A percentile compares a stretch with the other conserved stretches of the same genome.
phyloP scores from a whole-genome alignment of 2,888 invertebrate species.

The Nomada fucata region DNA sequence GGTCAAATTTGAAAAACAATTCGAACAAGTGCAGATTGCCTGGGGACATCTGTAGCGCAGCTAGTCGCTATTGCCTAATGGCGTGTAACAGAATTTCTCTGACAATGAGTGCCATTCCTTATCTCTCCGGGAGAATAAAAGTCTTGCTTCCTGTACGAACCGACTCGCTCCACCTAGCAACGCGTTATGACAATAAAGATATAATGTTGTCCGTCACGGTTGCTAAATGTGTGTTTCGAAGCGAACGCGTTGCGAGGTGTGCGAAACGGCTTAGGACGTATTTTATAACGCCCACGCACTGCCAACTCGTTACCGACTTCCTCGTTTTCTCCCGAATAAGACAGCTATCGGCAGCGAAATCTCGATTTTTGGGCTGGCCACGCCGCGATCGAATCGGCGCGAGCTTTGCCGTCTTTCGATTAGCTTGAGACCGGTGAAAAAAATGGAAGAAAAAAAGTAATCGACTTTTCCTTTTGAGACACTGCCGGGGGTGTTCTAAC shows the following conservation, averaged over 20 bases:
- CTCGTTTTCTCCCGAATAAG: conserved; percentile 23
- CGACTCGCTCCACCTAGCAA: background rate
- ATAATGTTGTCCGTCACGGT: conserved; percentile 55
- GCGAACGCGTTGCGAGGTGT: conserved; percentile 19
- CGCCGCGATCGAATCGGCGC: background rate
- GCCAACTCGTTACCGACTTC: conserved; percentile 31
- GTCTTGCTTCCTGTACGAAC: conserved; percentile 2
- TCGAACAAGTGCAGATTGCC: background rate
- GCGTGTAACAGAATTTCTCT: background rate
- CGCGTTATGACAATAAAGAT: conserved; percentile 54
- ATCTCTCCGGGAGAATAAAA: background rate
- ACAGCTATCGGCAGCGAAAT: background rate
- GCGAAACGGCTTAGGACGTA: conserved; percentile 30
- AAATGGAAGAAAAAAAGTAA: background rate
- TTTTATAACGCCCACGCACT: conserved; percentile 52
- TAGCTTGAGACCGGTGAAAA: background rate
- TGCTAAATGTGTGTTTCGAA: conserved; percentile 39
- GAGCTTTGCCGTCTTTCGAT: conserved; percentile 14
- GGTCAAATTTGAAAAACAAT: background rate
- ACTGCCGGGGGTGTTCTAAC: background rate
- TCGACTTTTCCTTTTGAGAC: conserved; percentile 5
- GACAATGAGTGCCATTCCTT: background rate
- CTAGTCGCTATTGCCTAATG: background rate
- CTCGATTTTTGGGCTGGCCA: background rate
- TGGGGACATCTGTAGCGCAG: background rate